Conservation (phyloP, 64 coral and sea anemone genomes). For the Actinia equina region DNA sequence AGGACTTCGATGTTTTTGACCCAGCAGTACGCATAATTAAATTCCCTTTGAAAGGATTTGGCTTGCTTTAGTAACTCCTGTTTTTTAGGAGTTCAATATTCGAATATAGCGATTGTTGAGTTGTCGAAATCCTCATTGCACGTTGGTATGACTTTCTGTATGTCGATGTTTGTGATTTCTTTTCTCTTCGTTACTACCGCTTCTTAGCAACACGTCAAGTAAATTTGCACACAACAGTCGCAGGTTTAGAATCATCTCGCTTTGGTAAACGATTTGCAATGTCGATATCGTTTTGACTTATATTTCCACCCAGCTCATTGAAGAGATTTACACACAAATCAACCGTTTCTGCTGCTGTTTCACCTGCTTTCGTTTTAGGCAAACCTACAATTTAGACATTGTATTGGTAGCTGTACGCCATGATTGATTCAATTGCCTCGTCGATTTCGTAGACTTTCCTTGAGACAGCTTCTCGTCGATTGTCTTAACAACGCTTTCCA, state of each 20-base stretch:
- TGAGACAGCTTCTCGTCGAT: conserved; percentile 30
- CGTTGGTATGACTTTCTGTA: neutral
- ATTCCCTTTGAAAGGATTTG: conserved; percentile 1
- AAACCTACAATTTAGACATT: conserved; percentile 39
- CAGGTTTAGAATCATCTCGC: neutral
- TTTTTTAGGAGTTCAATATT: conserved; percentile 14
- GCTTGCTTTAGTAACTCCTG: neutral
- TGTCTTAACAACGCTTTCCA: conserved; percentile 12
- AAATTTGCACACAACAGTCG: conserved; percentile 40
- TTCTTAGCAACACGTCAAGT: conserved; percentile 22
- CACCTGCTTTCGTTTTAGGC: neutral
- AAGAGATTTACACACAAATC: neutral
- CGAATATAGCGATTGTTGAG: neutral
- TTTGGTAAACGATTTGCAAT: neutral
- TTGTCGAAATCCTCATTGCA: neutral
- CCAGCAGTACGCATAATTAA: conserved; percentile 29
- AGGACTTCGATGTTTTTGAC: conserved; percentile 4
- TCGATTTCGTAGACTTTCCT: conserved; percentile 36
- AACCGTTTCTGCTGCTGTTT: conserved; percentile 20
- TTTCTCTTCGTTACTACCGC: neutral
- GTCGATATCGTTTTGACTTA: neutral
- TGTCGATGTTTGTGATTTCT: neutral
- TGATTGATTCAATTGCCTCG: neutral
- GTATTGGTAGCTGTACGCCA: conserved; percentile 44
- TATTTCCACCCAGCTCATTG: conserved; percentile 20